Conservation (phyloP, 2,797 vertebrate species). For the Malurus leucopterus region DNA sequence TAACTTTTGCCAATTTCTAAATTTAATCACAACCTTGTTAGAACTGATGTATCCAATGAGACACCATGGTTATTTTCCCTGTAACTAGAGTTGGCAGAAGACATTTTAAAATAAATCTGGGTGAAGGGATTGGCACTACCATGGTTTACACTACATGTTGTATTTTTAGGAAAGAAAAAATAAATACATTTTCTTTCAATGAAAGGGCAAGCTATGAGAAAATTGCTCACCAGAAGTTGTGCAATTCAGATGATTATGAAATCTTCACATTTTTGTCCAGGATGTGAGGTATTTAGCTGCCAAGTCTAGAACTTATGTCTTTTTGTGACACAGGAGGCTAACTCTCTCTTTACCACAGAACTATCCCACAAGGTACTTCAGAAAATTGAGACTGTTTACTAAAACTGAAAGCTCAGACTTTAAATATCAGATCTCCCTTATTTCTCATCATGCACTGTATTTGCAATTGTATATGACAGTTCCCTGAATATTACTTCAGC, state of each 20-base stretch:
- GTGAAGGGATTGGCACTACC: neutral
- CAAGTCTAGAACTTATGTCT: neutral
- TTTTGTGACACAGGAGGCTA: neutral
- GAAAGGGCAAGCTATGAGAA: slow-evolving; percentile 11
- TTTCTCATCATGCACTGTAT: accelerated
- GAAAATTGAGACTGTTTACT: neutral
- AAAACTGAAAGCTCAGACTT: neutral
- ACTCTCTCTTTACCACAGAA: neutral
- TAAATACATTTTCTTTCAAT: slow-evolving; percentile 34
- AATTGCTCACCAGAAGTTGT: neutral
- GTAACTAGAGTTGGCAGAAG: neutral
- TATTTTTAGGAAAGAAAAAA: slow-evolving; percentile 33
- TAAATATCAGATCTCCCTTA: neutral
- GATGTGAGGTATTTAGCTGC: neutral
- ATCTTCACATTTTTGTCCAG: slow-evolving; percentile 19
- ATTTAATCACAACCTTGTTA: neutral
- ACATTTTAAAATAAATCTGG: slow-evolving; percentile 2
- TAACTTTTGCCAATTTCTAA: neutral
- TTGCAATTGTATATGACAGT: neutral
- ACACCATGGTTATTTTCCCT: neutral
- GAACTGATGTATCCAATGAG: neutral
- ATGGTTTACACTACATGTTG: neutral
- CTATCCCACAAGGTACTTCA: neutral
- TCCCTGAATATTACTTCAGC: neutral
- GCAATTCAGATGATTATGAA: slow-evolving; percentile 41